These are phyloP conservation scores for Cacoxenus indagator DNA, from an alignment of 2,888 invertebrate species.

Conservation along the genomic window DNA sequence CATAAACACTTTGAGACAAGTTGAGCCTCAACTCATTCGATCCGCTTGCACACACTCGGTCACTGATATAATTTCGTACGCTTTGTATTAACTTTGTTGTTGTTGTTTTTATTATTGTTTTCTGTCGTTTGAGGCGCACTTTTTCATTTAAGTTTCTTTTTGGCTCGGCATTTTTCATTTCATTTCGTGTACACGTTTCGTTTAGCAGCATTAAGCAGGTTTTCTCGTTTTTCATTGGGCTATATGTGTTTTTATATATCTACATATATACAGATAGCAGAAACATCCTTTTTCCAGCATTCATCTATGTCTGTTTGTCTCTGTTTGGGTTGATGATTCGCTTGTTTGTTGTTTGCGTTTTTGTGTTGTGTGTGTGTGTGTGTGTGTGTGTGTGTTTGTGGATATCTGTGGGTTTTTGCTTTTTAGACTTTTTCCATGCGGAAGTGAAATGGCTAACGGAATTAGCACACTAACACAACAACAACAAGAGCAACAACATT, in stretches of 20 bases:
- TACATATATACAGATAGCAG: background rate
- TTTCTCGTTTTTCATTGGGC: conserved; percentile 54
- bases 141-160: background rate
- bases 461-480: conserved; percentile 50
- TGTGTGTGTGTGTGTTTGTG: conserved; percentile 3
- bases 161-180: background rate
- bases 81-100: conserved; percentile 34
- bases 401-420: conserved; percentile 16
- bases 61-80: conserved; percentile 28
- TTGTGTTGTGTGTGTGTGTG: background rate
- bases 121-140: conserved; percentile 7
- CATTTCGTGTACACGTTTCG: conserved; percentile 14
- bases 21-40: background rate
- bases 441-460: conserved; percentile 54
- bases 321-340: conserved; percentile 23
- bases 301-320: conserved; percentile 18
- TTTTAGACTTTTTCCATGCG: conserved; percentile 2
- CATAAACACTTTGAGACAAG: background rate
- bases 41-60: background rate
- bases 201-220: conserved; percentile 50
- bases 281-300: conserved; percentile 17
- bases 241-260: conserved; percentile 43
- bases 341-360: conserved; percentile 11
- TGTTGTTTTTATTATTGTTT: conserved; percentile 2
- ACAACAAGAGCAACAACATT: conserved; percentile 14